These are phyloP conservation scores for Albula glossodonta DNA, from an alignment of 2,113 vertebrate species.

Conservation along the genomic window DNA sequence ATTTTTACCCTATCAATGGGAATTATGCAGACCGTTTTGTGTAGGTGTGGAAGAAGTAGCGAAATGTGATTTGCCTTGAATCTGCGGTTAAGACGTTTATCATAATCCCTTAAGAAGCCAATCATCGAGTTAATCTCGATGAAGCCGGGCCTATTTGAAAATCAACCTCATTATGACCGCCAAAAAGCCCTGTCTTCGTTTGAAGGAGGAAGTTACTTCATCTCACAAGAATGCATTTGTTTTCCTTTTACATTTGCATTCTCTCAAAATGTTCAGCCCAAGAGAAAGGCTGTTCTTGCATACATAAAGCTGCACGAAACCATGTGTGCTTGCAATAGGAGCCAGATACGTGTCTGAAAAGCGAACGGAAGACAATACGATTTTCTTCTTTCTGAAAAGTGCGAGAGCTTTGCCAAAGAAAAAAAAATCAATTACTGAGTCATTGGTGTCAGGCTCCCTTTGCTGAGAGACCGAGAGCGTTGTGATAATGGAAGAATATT, in stretches of 20 bases:
- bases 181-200: not conserved
- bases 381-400: not conserved
- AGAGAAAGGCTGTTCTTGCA: not conserved
- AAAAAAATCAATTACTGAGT: slow-evolving; percentile 21
- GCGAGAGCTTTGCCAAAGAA: not conserved
- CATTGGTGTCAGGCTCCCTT: slow-evolving; percentile 19
- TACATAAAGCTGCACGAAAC: not conserved
- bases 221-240: slow-evolving; percentile 33
- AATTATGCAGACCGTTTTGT: slow-evolving; percentile 61
- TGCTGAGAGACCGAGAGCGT: slow-evolving; percentile 19
- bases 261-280: not conserved
- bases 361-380: not conserved
- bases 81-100: slow-evolving; percentile 63
- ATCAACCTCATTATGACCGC: slow-evolving; percentile 62
- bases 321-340: not conserved
- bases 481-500: slow-evolving; percentile 40
- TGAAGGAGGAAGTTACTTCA: slow-evolving; percentile 51
- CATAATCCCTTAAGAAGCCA: slow-evolving; percentile 57
- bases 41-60: not conserved
- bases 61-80: slow-evolving; percentile 30
- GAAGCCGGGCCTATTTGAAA: slow-evolving; percentile 54
- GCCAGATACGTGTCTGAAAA: not conserved
- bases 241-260: not conserved
- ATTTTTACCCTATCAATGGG: slow-evolving; percentile 67
- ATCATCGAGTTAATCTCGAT: slow-evolving; percentile 49